These are phyloP conservation scores for Struthidea cinerea DNA, from an alignment of 2,113 vertebrate genomes.

Conservation along the genomic window DNA sequence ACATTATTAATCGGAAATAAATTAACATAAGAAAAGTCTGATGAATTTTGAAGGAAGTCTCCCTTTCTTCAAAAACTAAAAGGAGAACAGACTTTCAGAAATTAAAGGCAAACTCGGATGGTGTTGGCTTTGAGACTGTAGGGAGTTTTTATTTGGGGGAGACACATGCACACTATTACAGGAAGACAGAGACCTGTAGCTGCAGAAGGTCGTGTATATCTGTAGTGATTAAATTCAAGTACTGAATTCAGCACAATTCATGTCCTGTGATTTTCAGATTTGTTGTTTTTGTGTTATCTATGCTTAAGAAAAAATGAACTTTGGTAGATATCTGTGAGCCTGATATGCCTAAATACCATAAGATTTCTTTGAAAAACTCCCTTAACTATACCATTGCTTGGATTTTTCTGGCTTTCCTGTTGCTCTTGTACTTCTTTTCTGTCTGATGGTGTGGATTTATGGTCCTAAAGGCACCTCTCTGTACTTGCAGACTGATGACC, in stretches of 20 bases:
- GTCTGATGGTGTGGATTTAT: background rate
- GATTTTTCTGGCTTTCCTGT: background rate
- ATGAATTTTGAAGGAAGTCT: background rate
- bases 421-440: background rate
- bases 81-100: background rate
- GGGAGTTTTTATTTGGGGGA: background rate
- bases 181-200: background rate
- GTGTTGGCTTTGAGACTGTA: background rate
- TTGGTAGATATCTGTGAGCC: background rate
- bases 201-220: fast-evolving
- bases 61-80: background rate
- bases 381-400: background rate
- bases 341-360: background rate
- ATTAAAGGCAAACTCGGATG: background rate
- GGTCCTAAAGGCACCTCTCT: background rate
- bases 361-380: background rate
- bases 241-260: background rate
- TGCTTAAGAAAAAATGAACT: background rate
- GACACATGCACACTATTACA: fast-evolving
- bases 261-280: background rate
- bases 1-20: background rate
- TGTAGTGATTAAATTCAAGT: background rate
- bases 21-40: background rate
- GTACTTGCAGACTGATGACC: background rate
- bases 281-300: background rate